phyloP scores from a whole-genome alignment of 2,888 invertebrate species.

The Macrosoma leucophasiata region DNA sequence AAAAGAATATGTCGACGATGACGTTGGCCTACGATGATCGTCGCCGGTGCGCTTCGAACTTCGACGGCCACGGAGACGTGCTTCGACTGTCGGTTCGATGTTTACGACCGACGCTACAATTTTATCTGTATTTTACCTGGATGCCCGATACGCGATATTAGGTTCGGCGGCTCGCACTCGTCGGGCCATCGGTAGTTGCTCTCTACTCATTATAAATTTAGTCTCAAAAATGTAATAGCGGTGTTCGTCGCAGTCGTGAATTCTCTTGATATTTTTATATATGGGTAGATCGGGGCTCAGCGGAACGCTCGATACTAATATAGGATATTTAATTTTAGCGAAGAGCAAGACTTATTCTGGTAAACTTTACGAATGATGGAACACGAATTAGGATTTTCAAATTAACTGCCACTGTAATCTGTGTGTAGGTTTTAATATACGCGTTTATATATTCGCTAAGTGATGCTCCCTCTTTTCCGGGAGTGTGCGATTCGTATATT shows the following conservation, averaged over 20 bases:
- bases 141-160: slow-evolving; percentile 16
- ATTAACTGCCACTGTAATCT: slow-evolving; percentile 32
- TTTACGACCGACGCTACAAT: no score
- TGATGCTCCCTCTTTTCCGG: no score
- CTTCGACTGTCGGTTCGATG: no score
- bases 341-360: slow-evolving; percentile 39
- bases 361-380: no score
- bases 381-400: slow-evolving; percentile 13
- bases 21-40: no score
- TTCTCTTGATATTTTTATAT: slow-evolving; percentile 41
- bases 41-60: no score
- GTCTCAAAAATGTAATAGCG: slow-evolving; percentile 13
- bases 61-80: no score
- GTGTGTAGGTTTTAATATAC: slow-evolving; percentile 8
- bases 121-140: slow-evolving; percentile 19
- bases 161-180: slow-evolving; percentile 13
- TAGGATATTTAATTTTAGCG: slow-evolving; percentile 34
- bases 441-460: no score
- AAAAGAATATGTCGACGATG: no score
- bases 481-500: no score
- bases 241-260: slow-evolving; percentile 20
- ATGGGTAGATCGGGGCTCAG: slow-evolving; percentile 25
- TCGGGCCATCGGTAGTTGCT: slow-evolving; percentile 14
- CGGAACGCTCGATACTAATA: slow-evolving; percentile 30
- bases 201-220: slow-evolving; percentile 22